Conservation (phyloP, 2,888 invertebrate species). For the Pseudolycoriella hygida region DNA sequence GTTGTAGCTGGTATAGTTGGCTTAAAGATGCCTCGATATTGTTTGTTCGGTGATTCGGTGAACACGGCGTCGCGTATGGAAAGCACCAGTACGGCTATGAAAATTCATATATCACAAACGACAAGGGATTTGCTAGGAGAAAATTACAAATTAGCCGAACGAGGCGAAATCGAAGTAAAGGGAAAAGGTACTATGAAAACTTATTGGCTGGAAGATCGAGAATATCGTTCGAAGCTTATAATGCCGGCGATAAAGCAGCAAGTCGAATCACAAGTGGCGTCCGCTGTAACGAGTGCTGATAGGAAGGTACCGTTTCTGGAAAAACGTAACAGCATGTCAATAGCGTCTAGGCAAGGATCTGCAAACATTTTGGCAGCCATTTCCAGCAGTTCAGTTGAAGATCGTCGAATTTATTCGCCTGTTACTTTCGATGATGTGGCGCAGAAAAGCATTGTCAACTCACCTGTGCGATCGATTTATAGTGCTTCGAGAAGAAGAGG, state of each 20-base stretch:
- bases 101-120: slow-evolving; percentile 85
- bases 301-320: slow-evolving; percentile 13
- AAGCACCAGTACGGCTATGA: slow-evolving; percentile 81
- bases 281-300: slow-evolving; percentile 3
- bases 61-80: slow-evolving; percentile 89
- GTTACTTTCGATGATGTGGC: slow-evolving; percentile 74
- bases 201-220: slow-evolving; percentile 65
- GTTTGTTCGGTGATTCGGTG: slow-evolving; percentile 70
- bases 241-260: slow-evolving; percentile 16
- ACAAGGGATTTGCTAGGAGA: slow-evolving; percentile 60
- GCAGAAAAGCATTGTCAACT: slow-evolving; percentile 57
- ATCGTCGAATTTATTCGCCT: slow-evolving; percentile 62
- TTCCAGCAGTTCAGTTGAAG: slow-evolving; percentile 26
- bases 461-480: slow-evolving; percentile 39
- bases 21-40: slow-evolving; percentile 69
- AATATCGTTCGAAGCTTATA: slow-evolving; percentile 37
- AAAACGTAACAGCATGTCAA: slow-evolving; percentile 11
- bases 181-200: slow-evolving; percentile 86
- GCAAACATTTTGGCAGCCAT: slow-evolving; percentile 1
- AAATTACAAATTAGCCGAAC: slow-evolving; percentile 54
- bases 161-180: slow-evolving; percentile 77
- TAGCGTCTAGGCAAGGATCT: slow-evolving; percentile 10
- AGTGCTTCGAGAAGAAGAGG: slow-evolving; percentile 16
- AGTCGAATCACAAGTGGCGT: slow-evolving; percentile 22
- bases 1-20: slow-evolving; percentile 91